A percentile compares a stretch with the other conserved stretches of the same genome.
Evolutionary conservation across 92 coral and sea anemone genomes (phyloP).

Genomic region (Bergia sp.): DNA sequence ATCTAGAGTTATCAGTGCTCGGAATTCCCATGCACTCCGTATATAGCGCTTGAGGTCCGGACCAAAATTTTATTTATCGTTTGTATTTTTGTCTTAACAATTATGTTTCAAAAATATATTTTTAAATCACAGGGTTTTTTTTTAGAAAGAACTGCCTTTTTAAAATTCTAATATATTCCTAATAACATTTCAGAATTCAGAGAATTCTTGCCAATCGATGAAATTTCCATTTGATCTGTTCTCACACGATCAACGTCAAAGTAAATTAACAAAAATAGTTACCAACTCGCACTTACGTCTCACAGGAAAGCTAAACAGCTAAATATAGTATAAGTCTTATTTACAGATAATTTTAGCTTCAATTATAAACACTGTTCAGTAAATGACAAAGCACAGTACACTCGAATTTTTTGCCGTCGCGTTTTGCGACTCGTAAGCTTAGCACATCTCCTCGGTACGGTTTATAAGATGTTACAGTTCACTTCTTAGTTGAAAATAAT

Average conservation of each 20-base stretch:
- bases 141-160: background rate
- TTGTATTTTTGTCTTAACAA: background rate
- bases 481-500: constrained; percentile 29
- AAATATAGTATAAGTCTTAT: background rate
- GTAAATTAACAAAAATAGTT: background rate
- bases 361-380: background rate
- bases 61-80: background rate
- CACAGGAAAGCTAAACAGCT: background rate
- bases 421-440: background rate
- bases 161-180: too few relatives aligned
- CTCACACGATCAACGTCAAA: background rate
- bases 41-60: background rate
- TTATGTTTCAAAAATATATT: too few relatives aligned
- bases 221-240: too few relatives aligned
- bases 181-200: too few relatives aligned
- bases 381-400: background rate
- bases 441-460: too few relatives aligned
- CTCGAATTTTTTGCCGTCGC: background rate
- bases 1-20: background rate
- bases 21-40: background rate
- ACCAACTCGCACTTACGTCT: background rate
- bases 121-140: background rate
- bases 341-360: background rate
- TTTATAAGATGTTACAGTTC: background rate
- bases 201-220: background rate